Evolutionary conservation across 2,113 vertebrate species (phyloP).

Genomic region (Neoarius graeffei): DNA sequence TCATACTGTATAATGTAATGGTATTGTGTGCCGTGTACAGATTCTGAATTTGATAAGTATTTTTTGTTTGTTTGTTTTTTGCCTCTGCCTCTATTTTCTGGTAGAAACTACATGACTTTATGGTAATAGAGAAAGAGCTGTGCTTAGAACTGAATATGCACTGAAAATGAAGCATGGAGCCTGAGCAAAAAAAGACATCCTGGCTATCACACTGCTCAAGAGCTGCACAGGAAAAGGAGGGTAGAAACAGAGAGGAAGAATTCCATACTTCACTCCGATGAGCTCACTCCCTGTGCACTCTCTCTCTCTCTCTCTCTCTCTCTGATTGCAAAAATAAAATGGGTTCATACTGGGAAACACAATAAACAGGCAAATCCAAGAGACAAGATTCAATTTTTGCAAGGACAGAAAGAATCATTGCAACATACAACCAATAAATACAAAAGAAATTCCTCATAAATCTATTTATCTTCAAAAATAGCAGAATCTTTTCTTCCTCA

Average conservation of each 20-base stretch:
- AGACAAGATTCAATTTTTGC: background rate
- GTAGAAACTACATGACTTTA: background rate
- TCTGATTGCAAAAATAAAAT: background rate
- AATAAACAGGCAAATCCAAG: background rate
- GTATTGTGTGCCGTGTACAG: background rate
- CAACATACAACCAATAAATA: background rate
- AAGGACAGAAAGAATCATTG: background rate
- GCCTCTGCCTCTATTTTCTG: background rate
- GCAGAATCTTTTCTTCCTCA: background rate
- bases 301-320: background rate
- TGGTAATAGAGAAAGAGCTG: background rate
- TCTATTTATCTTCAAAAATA: background rate
- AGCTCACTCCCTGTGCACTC: constrained; percentile 11
- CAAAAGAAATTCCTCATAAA: background rate
- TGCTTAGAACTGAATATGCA: background rate
- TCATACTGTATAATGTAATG: background rate
- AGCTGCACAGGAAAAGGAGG: constrained; percentile 42
- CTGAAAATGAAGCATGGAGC: background rate
- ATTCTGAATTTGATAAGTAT: background rate
- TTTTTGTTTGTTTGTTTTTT: background rate
- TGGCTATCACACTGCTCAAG: constrained; percentile 23
- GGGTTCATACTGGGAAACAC: background rate
- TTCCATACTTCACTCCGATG: constrained; percentile 15
- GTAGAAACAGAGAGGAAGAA: constrained; percentile 22
- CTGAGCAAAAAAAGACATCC: constrained; percentile 43